A percentile compares a stretch with the other conserved stretches of the same genome.
These are phyloP conservation scores for Tokudaia tokunoshimensis DNA, from an alignment of 2,797 vertebrate genomes.

Conservation along the genomic window DNA sequence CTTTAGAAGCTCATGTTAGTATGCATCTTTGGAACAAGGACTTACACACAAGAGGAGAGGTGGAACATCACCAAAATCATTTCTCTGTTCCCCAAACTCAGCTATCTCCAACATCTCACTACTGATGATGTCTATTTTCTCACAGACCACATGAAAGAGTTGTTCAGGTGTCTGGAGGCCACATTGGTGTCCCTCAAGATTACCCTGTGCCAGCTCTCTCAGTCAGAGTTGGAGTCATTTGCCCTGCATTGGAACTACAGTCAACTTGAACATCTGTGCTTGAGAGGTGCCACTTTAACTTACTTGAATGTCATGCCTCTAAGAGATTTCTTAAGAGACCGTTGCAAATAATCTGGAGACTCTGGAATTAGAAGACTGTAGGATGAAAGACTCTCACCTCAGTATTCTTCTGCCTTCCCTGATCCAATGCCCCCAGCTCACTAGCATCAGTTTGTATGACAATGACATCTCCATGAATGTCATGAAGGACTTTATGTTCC, in stretches of 20 bases:
- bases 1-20: neutral
- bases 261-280: neutral
- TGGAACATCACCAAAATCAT: fast-evolving
- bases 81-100: neutral
- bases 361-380: neutral
- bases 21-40: fast-evolving
- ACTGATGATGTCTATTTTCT: neutral
- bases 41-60: no score
- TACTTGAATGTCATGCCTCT: neutral
- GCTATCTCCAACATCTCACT: neutral
- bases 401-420: neutral
- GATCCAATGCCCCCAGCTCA: neutral
- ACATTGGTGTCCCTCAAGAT: neutral
- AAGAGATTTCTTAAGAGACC: neutral
- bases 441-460: neutral
- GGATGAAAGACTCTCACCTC: neutral
- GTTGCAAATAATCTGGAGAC: neutral
- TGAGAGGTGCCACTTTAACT: neutral
- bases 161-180: neutral
- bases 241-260: neutral
- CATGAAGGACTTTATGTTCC: neutral
- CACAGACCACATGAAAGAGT: fast-evolving
- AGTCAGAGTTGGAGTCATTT: neutral
- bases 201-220: neutral
- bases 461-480: neutral